Conservation (phyloP, 2,888 invertebrate species). For the Ichneumon xanthorius region DNA sequence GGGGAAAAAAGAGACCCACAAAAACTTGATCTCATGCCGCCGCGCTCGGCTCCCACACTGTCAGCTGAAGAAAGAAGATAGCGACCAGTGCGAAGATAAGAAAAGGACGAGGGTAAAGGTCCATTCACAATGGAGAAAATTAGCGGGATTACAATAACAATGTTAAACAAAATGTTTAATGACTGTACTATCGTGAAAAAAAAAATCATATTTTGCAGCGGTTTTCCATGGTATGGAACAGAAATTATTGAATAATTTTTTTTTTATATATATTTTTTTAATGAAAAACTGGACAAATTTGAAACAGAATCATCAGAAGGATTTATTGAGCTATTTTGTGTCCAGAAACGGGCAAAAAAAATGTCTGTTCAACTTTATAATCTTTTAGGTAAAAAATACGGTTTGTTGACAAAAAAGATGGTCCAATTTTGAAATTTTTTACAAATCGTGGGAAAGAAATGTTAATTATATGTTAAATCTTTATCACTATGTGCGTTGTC, state of each 20-base stretch:
- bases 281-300: not conserved
- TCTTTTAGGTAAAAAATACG: too few relatives aligned
- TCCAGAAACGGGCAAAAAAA: too few relatives aligned
- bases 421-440: too few relatives aligned
- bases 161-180: not conserved
- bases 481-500: too few relatives aligned
- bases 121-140: constrained; percentile 31
- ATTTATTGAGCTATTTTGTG: not conserved
- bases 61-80: constrained; percentile 59
- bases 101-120: constrained; percentile 43
- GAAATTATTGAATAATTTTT: not conserved
- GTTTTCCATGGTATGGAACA: not conserved
- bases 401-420: too few relatives aligned
- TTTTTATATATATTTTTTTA: too few relatives aligned
- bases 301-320: not conserved
- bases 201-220: not conserved
- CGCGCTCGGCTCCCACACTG: constrained; percentile 71
- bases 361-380: too few relatives aligned
- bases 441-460: too few relatives aligned
- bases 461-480: too few relatives aligned
- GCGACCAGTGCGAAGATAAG: constrained; percentile 51
- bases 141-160: constrained; percentile 19
- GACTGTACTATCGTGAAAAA: not conserved
- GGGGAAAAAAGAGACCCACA: constrained; percentile 63
- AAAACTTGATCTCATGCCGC: constrained; percentile 73